Conservation (phyloP, 2,797 vertebrate genomes). For the Gymnocypris eckloni region DNA sequence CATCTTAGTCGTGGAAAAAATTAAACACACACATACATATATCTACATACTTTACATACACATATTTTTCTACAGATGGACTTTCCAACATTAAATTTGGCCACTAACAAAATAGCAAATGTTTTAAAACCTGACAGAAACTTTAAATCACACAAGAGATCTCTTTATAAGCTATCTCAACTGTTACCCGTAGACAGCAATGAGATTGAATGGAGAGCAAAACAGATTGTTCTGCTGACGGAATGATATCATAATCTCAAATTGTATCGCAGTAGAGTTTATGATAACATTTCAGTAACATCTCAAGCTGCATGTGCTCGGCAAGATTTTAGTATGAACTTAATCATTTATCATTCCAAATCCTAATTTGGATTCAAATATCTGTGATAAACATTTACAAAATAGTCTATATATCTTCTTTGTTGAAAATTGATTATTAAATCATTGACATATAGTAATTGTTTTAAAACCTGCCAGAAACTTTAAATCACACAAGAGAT, state of each 20-base stretch:
- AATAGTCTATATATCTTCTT: neutral
- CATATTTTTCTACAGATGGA: slow-evolving; percentile 8
- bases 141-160: neutral
- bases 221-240: neutral
- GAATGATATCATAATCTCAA: neutral
- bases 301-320: neutral
- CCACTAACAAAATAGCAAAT: neutral
- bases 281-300: neutral
- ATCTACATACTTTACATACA: neutral
- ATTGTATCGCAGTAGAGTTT: neutral
- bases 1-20: neutral
- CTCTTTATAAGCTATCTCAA: neutral
- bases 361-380: neutral
- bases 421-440: neutral
- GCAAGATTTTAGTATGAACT: neutral
- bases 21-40: neutral
- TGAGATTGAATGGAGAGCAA: neutral
- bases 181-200: neutral
- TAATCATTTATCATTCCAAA: neutral
- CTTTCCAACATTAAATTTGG: slow-evolving; percentile 12
- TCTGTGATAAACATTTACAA: neutral
- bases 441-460: neutral
- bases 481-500: neutral
- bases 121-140: neutral
- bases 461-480: neutral